phyloP scores from a whole-genome alignment of 2,888 invertebrate genomes.

The Parnassius apollo region DNA sequence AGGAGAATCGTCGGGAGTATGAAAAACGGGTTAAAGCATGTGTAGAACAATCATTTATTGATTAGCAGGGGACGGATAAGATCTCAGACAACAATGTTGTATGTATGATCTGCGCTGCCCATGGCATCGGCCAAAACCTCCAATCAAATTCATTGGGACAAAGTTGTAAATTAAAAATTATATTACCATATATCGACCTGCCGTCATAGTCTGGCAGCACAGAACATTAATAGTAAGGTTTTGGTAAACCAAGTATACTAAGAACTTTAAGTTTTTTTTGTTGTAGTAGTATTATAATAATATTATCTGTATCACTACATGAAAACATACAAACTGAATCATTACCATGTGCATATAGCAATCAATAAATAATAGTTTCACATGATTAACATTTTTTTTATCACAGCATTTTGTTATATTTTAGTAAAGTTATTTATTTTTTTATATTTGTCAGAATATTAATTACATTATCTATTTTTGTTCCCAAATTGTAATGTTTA shows the following conservation, averaged over 20 bases:
- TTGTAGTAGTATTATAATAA: conserved; percentile 24
- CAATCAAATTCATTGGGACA: conserved; percentile 70
- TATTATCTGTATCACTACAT: conserved; percentile 20
- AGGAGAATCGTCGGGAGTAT: conserved; percentile 99
- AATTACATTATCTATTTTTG: background rate
- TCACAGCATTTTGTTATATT: conserved; percentile 29
- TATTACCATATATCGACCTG: conserved; percentile 41
- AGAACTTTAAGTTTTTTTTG: conserved; percentile 27
- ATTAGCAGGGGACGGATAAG: conserved; percentile 82
- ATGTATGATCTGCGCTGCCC: conserved; percentile 39
- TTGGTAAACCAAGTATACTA: conserved; percentile 32
- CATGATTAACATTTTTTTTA: conserved; percentile 29
- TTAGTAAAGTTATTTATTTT: conserved; percentile 30
- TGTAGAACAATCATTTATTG: conserved; percentile 99
- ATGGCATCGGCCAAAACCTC: conserved; percentile 48
- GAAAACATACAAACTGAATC: conserved; percentile 16
- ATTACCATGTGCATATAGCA: conserved; percentile 34
- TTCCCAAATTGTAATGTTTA: background rate
- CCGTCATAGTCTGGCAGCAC: conserved; percentile 31
- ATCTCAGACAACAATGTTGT: conserved; percentile 51
- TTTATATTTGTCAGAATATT: conserved; percentile 42
- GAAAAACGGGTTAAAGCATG: conserved; percentile 99
- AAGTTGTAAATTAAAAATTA: conserved; percentile 42
- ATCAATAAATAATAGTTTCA: conserved; percentile 36
- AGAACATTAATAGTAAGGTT: conserved; percentile 30